Conservation (phyloP, 2,888 invertebrate species). For the Actias luna region DNA sequence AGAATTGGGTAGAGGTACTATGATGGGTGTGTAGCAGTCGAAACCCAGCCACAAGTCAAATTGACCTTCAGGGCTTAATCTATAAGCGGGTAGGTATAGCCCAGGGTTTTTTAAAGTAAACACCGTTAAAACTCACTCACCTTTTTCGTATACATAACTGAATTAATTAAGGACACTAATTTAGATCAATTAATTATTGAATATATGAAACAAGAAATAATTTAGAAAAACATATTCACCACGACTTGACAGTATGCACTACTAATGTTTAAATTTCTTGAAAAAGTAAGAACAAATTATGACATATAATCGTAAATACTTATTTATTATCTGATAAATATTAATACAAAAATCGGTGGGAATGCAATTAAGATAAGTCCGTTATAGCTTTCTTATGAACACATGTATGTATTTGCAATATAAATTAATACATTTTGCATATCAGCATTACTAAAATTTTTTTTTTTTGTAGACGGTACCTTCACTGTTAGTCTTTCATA, state of each 20-base stretch:
- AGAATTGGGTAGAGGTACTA: no score
- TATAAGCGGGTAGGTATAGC: no score
- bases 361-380: slow-evolving; percentile 11
- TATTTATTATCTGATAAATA: slow-evolving; percentile 9
- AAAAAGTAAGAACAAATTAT: background rate
- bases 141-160: slow-evolving; percentile 2
- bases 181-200: no score
- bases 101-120: background rate
- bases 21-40: no score
- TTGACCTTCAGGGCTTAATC: no score
- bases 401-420: no score
- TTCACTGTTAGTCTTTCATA: no score
- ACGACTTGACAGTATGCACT: background rate
- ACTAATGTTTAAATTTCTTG: background rate
- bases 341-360: slow-evolving; percentile 15
- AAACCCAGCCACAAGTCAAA: no score
- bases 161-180: no score
- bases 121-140: background rate
- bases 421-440: no score
- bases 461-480: no score
- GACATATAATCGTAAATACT: background rate
- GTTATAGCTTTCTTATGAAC: background rate
- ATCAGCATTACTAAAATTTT: no score
- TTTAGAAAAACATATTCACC: background rate
- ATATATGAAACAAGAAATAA: background rate